Evolutionary conservation across 2,113 vertebrate genomes (phyloP).

Genomic region (Plectropomus leopardus): DNA sequence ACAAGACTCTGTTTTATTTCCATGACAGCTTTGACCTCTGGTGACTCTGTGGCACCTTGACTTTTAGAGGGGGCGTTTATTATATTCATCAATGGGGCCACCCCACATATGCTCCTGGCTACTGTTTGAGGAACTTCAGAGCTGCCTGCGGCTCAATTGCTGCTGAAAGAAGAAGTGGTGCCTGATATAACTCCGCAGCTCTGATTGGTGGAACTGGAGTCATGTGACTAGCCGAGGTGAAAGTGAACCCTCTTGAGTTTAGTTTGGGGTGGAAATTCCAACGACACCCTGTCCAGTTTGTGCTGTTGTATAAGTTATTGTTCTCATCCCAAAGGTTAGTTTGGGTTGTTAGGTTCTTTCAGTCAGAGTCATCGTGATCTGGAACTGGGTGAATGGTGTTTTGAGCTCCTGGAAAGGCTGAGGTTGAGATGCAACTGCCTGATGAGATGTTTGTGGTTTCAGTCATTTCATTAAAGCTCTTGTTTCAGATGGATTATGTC

Average conservation of each 20-base stretch:
- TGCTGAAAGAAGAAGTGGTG: conserved; percentile 68
- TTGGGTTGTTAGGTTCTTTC: conserved; percentile 50
- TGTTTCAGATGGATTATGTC: background rate
- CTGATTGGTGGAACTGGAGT: conserved; percentile 27
- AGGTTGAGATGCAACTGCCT: conserved; percentile 39
- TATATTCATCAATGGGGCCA: background rate
- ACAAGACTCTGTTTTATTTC: conserved; percentile 3
- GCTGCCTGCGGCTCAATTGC: background rate
- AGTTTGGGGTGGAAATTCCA: conserved; percentile 69
- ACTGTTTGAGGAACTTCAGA: conserved; percentile 56
- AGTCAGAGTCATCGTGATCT: conserved; percentile 28
- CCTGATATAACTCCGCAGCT: conserved; percentile 14
- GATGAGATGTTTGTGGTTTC: background rate
- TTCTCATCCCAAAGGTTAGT: conserved; percentile 26
- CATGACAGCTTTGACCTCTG: conserved; percentile 8
- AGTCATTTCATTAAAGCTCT: background rate
- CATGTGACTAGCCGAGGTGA: conserved; percentile 41
- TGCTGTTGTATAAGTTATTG: conserved; percentile 42
- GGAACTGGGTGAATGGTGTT: conserved; percentile 40
- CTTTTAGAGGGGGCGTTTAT: conserved; percentile 1
- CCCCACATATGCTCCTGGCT: background rate
- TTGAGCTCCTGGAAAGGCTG: conserved; percentile 49
- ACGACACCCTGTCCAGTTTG: background rate
- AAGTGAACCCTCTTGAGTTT: conserved; percentile 13
- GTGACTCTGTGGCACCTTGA: background rate